phyloP scores from a whole-genome alignment of 2,797 vertebrate species.

The Chanos chanos region DNA sequence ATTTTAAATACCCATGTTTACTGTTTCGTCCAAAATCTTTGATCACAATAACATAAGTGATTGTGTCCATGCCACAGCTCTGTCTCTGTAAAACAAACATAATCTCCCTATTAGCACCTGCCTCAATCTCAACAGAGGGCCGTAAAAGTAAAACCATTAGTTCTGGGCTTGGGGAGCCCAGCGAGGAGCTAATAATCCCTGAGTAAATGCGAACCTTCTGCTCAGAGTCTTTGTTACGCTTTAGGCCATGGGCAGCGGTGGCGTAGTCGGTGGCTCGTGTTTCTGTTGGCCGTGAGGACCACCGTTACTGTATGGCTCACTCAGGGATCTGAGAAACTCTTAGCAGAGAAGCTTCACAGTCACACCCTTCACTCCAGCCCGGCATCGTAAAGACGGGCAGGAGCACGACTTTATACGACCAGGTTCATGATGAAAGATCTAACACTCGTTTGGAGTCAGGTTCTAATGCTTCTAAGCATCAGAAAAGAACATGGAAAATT shows the following conservation, averaged over 20 bases:
- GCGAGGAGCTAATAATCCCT: conserved; percentile 42
- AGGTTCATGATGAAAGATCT: not conserved
- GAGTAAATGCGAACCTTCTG: conserved; percentile 51
- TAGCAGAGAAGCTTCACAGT: not conserved
- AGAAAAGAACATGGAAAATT: no score
- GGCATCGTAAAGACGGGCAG: no score
- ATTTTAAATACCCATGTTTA: no score
- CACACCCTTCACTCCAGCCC: not conserved
- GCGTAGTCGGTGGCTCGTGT: conserved; percentile 10
- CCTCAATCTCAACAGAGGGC: conserved; percentile 1
- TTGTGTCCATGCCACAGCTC: not conserved
- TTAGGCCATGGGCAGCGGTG: conserved; percentile 35
- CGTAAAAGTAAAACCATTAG: conserved; percentile 37
- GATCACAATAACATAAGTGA: conserved; percentile 8
- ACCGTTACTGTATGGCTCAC: conserved; percentile 9
- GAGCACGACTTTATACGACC: conserved; percentile 3
- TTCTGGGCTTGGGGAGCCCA: conserved; percentile 22
- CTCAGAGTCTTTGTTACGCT: conserved; percentile 45
- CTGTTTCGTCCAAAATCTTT: no score
- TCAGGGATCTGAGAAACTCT: conserved; percentile 18
- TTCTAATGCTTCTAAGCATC: no score
- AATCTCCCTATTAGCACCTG: conserved; percentile 14
- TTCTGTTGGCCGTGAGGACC: conserved; percentile 33
- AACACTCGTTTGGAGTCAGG: no score
- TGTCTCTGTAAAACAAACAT: conserved; percentile 16